phyloP scores from a whole-genome alignment of 2,113 vertebrate genomes.

The Rhinolophus ferrumequinum region DNA sequence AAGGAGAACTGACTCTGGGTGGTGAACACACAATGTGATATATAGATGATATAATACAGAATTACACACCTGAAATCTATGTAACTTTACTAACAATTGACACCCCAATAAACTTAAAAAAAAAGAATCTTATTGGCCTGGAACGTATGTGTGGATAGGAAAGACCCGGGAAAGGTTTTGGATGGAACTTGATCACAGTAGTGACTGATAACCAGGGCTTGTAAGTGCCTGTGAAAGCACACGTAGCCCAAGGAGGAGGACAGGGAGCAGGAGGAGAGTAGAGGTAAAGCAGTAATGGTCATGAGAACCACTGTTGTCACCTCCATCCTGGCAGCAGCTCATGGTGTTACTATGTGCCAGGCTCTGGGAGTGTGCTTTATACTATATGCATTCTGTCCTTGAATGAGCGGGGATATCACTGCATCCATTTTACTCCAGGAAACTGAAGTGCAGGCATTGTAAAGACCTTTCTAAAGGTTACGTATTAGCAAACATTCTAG shows the following conservation, averaged over 20 bases:
- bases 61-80: too few relatives aligned
- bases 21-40: too few relatives aligned
- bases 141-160: neutral
- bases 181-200: neutral
- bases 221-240: fast-evolving
- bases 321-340: fast-evolving
- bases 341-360: fast-evolving
- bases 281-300: fast-evolving
- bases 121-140: neutral
- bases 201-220: neutral
- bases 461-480: neutral
- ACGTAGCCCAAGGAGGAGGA: fast-evolving
- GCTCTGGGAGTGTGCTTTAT: neutral
- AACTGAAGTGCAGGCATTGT: neutral
- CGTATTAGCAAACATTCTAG: neutral
- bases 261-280: neutral
- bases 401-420: neutral
- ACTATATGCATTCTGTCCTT: fast-evolving
- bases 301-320: fast-evolving
- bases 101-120: too few relatives aligned
- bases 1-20: too few relatives aligned
- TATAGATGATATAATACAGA: too few relatives aligned
- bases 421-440: neutral
- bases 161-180: neutral
- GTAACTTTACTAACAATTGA: too few relatives aligned